phyloP scores from a whole-genome alignment of 2,797 vertebrate species.

The Selene dorsalis region DNA sequence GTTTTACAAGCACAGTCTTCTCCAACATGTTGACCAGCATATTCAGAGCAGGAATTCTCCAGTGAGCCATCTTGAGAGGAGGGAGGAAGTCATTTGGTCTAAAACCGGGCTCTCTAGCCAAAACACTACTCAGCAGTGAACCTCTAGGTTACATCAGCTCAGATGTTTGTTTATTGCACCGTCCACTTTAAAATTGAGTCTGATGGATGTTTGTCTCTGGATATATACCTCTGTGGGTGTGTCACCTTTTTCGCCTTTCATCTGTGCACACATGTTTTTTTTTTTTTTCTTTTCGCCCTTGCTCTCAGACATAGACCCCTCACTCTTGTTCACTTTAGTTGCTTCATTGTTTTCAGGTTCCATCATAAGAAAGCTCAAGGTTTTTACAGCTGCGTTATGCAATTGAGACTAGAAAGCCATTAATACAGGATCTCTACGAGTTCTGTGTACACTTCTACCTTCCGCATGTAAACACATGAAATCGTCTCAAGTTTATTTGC shows the following conservation, averaged over 20 bases:
- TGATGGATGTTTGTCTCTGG: conserved; percentile 52
- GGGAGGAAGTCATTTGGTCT: conserved; percentile 45
- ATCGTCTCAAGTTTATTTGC: conserved; percentile 40
- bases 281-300: too few species aligned
- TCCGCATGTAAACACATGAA: conserved; percentile 49
- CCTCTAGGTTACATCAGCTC: conserved; percentile 64
- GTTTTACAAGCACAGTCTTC: conserved; percentile 65
- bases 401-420: conserved; percentile 33
- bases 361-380: not conserved
- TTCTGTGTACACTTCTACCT: conserved; percentile 27
- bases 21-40: conserved; percentile 49
- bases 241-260: conserved; percentile 17
- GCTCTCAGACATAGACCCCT: not conserved
- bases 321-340: not conserved
- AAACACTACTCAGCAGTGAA: conserved; percentile 48
- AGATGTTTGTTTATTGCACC: conserved; percentile 65
- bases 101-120: conserved; percentile 49
- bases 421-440: conserved; percentile 12
- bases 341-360: conserved; percentile 6
- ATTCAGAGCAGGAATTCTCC: conserved; percentile 49
- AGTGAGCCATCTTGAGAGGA: conserved; percentile 35
- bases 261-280: not conserved
- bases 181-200: conserved; percentile 37
- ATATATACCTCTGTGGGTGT: conserved; percentile 38
- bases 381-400: conserved; percentile 16